A percentile compares a stretch with the other conserved stretches of the same genome.
Evolutionary conservation across 2,888 invertebrate genomes (phyloP).

Genomic region (Tenthredo notha): DNA sequence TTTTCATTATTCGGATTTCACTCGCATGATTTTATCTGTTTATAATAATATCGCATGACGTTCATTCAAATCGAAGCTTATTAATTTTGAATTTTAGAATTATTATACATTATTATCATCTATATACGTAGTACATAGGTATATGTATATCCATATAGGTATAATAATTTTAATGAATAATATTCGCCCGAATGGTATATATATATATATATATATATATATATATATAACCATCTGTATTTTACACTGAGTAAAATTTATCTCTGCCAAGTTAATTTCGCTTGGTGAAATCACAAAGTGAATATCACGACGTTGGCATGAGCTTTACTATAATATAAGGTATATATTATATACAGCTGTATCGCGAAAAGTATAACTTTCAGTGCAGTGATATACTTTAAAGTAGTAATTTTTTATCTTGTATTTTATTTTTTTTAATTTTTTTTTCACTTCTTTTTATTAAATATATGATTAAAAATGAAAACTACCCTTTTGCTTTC

Average conservation of each 20-base stretch:
- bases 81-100: too few relatives aligned
- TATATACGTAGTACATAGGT: too few relatives aligned
- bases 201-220: too few relatives aligned
- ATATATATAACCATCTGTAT: background rate
- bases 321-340: background rate
- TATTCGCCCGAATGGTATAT: too few relatives aligned
- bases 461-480: background rate
- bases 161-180: background rate
- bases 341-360: background rate
- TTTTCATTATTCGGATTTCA: too few relatives aligned
- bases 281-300: constrained; percentile 9
- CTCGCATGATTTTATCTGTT: too few relatives aligned
- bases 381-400: background rate
- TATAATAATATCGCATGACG: too few relatives aligned
- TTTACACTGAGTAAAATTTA: constrained; percentile 2
- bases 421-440: background rate
- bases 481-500: background rate
- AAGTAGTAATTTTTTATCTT: background rate
- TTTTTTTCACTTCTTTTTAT: background rate
- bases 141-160: too few relatives aligned
- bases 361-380: background rate
- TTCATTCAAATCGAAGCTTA: too few relatives aligned
- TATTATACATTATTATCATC: too few relatives aligned
- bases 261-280: background rate
- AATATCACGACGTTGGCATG: background rate